Conservation (phyloP, 2,797 vertebrate species). For the Eurystomus glaucurus region DNA sequence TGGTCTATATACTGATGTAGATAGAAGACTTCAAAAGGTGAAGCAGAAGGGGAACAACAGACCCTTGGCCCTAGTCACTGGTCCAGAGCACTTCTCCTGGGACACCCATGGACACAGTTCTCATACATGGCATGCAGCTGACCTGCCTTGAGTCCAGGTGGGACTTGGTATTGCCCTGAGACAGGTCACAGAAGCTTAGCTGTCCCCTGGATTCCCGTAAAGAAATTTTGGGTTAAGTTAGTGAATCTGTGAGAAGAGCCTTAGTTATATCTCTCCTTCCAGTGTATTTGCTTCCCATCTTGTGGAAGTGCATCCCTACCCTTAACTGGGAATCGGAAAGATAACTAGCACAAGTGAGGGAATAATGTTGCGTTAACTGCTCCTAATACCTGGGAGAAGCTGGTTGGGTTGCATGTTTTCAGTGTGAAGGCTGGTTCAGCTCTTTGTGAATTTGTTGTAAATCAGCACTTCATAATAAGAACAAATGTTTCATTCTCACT, state of each 20-base stretch:
- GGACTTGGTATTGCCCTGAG: neutral
- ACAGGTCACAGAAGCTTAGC: neutral
- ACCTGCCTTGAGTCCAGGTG: neutral
- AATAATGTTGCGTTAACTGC: neutral
- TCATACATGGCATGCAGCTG: accelerated
- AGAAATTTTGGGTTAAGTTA: neutral
- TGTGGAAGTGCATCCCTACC: neutral
- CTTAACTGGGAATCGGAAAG: neutral
- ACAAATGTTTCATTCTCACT: constrained; percentile 71
- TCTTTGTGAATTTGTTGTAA: constrained; percentile 67
- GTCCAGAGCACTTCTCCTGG: neutral
- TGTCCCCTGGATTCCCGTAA: neutral
- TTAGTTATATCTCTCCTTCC: neutral
- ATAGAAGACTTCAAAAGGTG: neutral
- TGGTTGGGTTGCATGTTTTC: neutral
- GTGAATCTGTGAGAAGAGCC: neutral
- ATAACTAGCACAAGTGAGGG: neutral
- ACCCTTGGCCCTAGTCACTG: neutral
- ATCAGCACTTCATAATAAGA: constrained; percentile 65
- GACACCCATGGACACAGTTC: accelerated
- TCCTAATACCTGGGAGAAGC: neutral
- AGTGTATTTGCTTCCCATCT: neutral
- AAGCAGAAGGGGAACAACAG: neutral
- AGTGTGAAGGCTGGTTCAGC: neutral
- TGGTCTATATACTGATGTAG: neutral